These are phyloP conservation scores for Picathartes gymnocephalus DNA, from an alignment of 2,113 vertebrate genomes.

Conservation along the genomic window DNA sequence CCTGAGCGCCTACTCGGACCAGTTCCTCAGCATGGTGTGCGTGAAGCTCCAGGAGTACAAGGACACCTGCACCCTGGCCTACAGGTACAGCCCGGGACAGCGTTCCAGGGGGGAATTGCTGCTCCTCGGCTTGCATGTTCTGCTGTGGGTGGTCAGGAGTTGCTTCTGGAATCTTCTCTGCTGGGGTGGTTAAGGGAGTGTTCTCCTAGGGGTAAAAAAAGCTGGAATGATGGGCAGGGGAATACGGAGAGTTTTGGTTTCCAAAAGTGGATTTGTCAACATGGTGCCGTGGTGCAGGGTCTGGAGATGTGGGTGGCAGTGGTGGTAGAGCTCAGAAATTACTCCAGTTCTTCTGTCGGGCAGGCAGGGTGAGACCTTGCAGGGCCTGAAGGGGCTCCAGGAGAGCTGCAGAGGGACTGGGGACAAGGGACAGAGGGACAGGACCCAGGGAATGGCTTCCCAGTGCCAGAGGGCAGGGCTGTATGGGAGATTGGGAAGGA, in stretches of 20 bases:
- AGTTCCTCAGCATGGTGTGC: constrained; percentile 98
- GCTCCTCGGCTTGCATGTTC: neutral
- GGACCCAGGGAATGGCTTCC: neutral
- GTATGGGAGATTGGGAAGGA: neutral
- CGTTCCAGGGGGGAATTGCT: rapidly evolving
- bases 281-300: neutral
- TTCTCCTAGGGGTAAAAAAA: neutral
- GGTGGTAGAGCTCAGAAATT: neutral
- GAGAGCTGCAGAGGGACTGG: neutral
- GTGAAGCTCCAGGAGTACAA: constrained; percentile 98
- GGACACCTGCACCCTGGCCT: constrained; percentile 88
- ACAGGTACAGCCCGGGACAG: constrained; percentile 78
- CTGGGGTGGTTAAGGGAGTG: neutral
- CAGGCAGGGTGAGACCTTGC: neutral
- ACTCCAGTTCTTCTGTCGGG: neutral
- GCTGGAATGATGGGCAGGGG: rapidly evolving
- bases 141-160: neutral
- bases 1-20: constrained; percentile 93
- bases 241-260: neutral
- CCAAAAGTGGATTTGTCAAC: neutral
- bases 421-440: neutral
- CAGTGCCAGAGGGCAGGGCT: neutral
- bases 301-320: neutral
- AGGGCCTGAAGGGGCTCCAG: neutral
- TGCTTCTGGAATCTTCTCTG: neutral